Conservation (phyloP, 2,113 vertebrate species). For the Uria aalge region DNA sequence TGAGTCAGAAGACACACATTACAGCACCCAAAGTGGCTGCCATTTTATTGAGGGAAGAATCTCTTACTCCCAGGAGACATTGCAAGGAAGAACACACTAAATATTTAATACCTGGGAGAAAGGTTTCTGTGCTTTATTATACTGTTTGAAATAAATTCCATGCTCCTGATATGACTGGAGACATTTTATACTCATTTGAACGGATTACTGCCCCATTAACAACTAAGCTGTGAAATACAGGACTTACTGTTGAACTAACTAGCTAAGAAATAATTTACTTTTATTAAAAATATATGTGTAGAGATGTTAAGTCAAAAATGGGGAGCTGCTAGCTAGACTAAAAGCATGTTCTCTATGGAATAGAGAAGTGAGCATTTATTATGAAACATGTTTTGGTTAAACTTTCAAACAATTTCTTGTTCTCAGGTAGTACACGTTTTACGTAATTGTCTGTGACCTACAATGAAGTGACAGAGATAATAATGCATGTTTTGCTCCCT, state of each 20-base stretch:
- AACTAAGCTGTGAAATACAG: not conserved
- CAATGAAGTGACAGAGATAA: not conserved
- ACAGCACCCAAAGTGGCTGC: not conserved
- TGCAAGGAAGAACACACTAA: not conserved
- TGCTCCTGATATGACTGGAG: not conserved
- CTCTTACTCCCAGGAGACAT: not conserved
- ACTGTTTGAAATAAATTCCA: not conserved
- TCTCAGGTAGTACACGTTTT: not conserved
- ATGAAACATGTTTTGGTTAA: not conserved
- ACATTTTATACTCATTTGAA: not conserved
- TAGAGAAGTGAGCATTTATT: not conserved
- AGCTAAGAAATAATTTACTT: not conserved
- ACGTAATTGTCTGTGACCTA: not conserved
- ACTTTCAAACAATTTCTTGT: not conserved
- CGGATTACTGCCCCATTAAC: not conserved
- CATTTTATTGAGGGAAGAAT: not conserved
- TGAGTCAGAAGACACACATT: not conserved
- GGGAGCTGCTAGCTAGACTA: not conserved
- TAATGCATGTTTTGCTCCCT: not conserved
- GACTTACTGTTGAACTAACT: not conserved
- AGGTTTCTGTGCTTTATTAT: not conserved
- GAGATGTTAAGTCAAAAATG: not conserved
- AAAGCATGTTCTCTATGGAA: not conserved
- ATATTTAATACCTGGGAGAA: not conserved
- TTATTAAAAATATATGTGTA: not conserved